Base-by-base conservation (phyloP, 1,140 invertebrate species). In the Apis cerana region DNA sequence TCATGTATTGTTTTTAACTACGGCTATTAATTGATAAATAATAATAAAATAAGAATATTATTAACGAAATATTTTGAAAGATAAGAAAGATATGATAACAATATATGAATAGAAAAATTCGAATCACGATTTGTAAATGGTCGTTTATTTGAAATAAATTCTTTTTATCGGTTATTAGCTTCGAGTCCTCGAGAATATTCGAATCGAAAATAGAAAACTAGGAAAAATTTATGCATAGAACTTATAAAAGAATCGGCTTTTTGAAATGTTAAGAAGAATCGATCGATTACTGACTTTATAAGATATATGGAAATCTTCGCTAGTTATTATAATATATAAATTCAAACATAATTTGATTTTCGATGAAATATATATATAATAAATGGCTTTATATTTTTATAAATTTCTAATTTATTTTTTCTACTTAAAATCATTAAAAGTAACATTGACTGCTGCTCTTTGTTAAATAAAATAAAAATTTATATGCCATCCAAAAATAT, bases 1-100 rank as follows among this genome's bases (percentile, higher is more conserved):
- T 61, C 23, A 21, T 27, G 62, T 67, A 43, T 27, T 54, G 64
- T 27, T 76, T 70, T n/a, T 62, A 74, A 48, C 19, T 54, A 80
- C 65, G 43, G 23, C 70, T n/a, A 43, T 52, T 9, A 79, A 48
- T 80, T 75, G 75, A 67, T 80, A 64, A 64, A 64, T 27, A 64
- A 75, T 43, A 43, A 72, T 83, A 79, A 72, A 72, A 86, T 43
- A 43, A 33, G 33, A 72, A 86, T 43, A 43, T 58, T n/a, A 71
- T 59, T n/a, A 48, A 65, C 61, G 67, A 59, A 84, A 27, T 15
- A 64, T 70, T 52, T 17, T 54, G 67, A 67, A 58, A 17, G 21
- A 54, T 33, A 33, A 10, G 11, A 13, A 52, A 52, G 0, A 13
- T 52, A 15, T 54, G 33, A 43, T 43, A 43, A 43, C 5, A 7